These are phyloP conservation scores for Ceuthmochares aereus DNA, from an alignment of 2,113 vertebrate genomes.

Conservation along the genomic window DNA sequence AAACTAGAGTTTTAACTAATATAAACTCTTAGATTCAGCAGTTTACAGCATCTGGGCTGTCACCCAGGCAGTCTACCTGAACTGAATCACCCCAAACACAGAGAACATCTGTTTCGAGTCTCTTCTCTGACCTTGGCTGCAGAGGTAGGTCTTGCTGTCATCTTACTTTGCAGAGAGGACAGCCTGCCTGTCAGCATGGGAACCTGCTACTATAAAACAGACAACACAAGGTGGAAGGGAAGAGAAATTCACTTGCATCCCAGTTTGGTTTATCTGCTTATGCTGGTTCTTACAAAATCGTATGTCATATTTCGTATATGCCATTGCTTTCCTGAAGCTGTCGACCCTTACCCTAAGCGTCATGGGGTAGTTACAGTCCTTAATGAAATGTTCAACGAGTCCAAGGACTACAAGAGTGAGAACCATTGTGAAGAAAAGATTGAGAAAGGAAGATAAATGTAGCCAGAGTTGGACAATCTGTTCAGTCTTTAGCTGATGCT, in stretches of 20 bases:
- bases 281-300: background rate
- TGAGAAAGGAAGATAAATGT: background rate
- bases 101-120: background rate
- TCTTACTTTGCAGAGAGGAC: background rate
- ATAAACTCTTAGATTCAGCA: slow-evolving; percentile 5
- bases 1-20: background rate
- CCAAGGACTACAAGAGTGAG: background rate
- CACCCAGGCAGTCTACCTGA: slow-evolving; percentile 4
- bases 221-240: background rate
- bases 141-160: background rate
- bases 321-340: background rate
- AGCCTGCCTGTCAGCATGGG: background rate
- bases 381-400: background rate
- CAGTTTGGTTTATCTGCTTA: background rate
- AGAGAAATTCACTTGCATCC: background rate
- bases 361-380: background rate
- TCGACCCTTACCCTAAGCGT: background rate
- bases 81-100: background rate
- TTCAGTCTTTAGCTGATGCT: background rate
- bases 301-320: background rate
- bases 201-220: background rate
- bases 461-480: background rate
- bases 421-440: background rate
- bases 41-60: slow-evolving; percentile 22
- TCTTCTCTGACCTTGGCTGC: background rate